Evolutionary conservation across 2,113 vertebrate species (phyloP).

Genomic region (Heliornis fulica): DNA sequence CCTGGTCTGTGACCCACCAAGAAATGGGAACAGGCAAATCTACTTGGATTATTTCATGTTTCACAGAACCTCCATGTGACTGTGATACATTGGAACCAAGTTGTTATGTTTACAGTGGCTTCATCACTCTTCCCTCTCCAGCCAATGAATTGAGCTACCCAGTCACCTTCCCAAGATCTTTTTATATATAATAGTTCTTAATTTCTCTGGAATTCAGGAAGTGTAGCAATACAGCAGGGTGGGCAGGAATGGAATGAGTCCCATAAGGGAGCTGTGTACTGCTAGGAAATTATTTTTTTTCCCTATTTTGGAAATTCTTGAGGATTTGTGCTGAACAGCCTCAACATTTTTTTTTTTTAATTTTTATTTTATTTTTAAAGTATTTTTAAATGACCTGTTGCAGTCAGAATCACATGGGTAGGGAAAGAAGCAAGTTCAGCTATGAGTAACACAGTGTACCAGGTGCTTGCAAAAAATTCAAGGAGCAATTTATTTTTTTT

Average conservation of each 20-base stretch:
- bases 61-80: background rate
- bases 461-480: background rate
- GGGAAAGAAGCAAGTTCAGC: background rate
- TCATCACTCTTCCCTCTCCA: background rate
- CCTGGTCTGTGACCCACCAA: background rate
- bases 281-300: slow-evolving; percentile 33
- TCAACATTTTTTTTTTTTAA: background rate
- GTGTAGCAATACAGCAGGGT: slow-evolving; percentile 22
- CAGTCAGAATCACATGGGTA: background rate
- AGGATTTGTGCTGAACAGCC: slow-evolving; percentile 1
- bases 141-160: background rate
- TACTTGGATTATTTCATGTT: background rate
- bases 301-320: slow-evolving; percentile 62
- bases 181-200: slow-evolving; percentile 33
- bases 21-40: background rate
- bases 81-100: background rate
- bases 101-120: background rate
- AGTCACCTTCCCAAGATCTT: slow-evolving; percentile 56
- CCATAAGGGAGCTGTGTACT: slow-evolving; percentile 42
- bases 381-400: slow-evolving; percentile 44
- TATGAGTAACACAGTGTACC: background rate
- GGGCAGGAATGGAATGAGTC: slow-evolving; percentile 58
- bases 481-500: background rate
- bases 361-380: background rate
- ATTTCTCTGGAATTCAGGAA: slow-evolving; percentile 65